phyloP scores from a whole-genome alignment of 2,888 invertebrate genomes.

The Druceiella hillmani region DNA sequence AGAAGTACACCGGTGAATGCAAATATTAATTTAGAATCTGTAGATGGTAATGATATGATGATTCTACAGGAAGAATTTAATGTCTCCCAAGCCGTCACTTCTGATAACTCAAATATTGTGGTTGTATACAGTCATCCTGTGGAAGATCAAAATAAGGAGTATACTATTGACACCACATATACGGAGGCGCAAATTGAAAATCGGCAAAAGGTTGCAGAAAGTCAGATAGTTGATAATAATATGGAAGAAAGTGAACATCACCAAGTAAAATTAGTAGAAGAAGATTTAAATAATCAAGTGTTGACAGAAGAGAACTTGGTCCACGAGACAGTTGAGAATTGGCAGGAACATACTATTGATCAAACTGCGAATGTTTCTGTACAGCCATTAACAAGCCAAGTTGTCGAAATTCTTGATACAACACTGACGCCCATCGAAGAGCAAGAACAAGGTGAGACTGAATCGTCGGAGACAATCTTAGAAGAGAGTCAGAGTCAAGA shows the following conservation, averaged over 20 bases:
- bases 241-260: too few species aligned
- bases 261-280: too few species aligned
- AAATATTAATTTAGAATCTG: conserved; percentile 40
- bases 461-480: not conserved
- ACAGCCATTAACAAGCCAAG: too few species aligned
- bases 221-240: too few species aligned
- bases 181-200: conserved; percentile 36
- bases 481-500: conserved; percentile 16
- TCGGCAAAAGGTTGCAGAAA: conserved; percentile 18
- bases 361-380: not conserved
- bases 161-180: conserved; percentile 31
- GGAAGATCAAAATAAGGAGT: conserved; percentile 52
- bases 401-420: not conserved
- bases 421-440: conserved; percentile 4
- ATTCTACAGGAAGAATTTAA: conserved; percentile 55
- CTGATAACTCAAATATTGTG: conserved; percentile 57
- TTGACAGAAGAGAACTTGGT: conserved; percentile 17
- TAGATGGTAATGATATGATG: conserved; percentile 58
- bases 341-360: conserved; percentile 15
- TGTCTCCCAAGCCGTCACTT: conserved; percentile 42
- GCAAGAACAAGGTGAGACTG: conserved; percentile 11
- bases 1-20: conserved; percentile 30
- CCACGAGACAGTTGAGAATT: conserved; percentile 19
- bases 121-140: conserved; percentile 59
- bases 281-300: too few species aligned